Evolutionary conservation across 2,113 vertebrate genomes (phyloP).

Genomic region (Bufo bufo): DNA sequence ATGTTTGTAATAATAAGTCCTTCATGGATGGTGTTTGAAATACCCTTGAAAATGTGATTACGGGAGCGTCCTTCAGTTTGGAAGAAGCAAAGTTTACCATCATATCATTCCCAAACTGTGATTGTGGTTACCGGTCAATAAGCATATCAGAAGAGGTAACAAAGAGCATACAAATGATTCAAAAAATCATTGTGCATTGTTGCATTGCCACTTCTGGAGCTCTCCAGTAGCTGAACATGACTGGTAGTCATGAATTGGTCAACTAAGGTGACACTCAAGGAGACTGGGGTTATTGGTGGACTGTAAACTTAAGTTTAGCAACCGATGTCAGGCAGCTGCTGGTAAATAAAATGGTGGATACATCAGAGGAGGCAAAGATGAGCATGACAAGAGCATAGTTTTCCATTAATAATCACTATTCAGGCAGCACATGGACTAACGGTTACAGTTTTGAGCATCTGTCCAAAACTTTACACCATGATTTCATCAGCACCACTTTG

Average conservation of each 20-base stretch:
- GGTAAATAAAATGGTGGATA: neutral
- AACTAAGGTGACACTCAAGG: neutral
- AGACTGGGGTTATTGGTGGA: neutral
- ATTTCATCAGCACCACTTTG: too few relatives aligned
- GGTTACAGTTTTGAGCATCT: too few relatives aligned
- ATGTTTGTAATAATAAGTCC: constrained; percentile 11
- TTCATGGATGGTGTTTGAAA: neutral
- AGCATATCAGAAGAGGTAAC: neutral
- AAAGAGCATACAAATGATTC: neutral
- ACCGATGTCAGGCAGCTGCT: neutral
- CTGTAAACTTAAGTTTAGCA: neutral
- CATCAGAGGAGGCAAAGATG: neutral
- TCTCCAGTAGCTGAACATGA: neutral
- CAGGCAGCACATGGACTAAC: too few relatives aligned
- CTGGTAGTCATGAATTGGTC: neutral
- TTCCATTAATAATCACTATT: neutral
- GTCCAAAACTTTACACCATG: too few relatives aligned
- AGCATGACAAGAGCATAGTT: neutral
- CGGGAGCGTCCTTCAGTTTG: neutral
- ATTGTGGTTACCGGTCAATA: neutral
- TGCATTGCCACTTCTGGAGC: neutral
- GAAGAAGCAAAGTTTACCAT: neutral
- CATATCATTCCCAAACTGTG: neutral
- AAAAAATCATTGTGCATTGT: neutral
- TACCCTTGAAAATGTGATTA: constrained; percentile 36